Conservation (phyloP, 2,797 vertebrate species). For the Harpagifer antarcticus region DNA sequence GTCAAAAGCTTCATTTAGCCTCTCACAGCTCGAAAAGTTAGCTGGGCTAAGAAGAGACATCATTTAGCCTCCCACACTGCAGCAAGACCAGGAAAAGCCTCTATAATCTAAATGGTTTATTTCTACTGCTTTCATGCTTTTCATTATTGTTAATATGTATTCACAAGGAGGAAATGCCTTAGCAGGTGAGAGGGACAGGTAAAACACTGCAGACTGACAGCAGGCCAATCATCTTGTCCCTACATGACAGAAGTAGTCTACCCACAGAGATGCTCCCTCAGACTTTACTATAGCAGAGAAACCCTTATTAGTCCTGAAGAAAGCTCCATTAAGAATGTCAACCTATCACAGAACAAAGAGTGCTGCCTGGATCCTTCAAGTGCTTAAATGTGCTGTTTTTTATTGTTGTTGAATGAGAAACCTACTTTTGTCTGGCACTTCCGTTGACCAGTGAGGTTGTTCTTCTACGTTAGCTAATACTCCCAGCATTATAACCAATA, state of each 20-base stretch:
- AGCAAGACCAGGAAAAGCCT: slow-evolving; percentile 9
- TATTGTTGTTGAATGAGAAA: slow-evolving; percentile 15
- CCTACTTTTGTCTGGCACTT: neutral
- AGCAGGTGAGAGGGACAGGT: slow-evolving; percentile 29
- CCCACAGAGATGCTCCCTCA: slow-evolving; percentile 9
- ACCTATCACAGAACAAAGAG: slow-evolving; percentile 16
- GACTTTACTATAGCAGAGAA: neutral
- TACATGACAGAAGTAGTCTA: neutral
- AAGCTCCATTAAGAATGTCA: slow-evolving; percentile 26
- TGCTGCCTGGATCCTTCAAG: slow-evolving; percentile 16
- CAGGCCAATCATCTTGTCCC: slow-evolving; percentile 26
- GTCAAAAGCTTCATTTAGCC: slow-evolving; percentile 86
- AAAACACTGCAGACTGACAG: slow-evolving; percentile 27
- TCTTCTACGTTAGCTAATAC: neutral
- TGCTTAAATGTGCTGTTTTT: slow-evolving; percentile 29
- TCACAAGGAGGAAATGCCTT: slow-evolving; percentile 11
- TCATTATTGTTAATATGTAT: slow-evolving; percentile 8
- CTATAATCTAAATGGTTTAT: slow-evolving; percentile 2
- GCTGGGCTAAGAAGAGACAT: slow-evolving; percentile 62
- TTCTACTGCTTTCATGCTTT: slow-evolving; percentile 16
- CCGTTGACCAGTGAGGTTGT: neutral
- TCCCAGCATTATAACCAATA: slow-evolving; percentile 19
- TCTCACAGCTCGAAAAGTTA: slow-evolving; percentile 74
- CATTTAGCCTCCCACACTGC: slow-evolving; percentile 48
- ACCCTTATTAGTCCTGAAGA: neutral